phyloP scores from a whole-genome alignment of 2,113 vertebrate genomes.

The Uropsilus gracilis region DNA sequence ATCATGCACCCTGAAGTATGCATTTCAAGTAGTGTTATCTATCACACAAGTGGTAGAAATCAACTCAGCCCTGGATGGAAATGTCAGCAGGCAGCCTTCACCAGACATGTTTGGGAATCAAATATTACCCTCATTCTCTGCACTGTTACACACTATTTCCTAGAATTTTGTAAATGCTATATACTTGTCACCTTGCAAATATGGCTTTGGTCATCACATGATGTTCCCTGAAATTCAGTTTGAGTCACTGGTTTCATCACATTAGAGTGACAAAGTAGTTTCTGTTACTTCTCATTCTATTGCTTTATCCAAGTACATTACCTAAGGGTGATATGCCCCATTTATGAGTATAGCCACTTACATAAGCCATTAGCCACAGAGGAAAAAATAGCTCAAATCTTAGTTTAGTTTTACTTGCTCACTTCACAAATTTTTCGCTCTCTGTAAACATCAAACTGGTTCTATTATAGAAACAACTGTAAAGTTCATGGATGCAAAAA shows the following conservation, averaged over 20 bases:
- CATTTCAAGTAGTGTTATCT: not conserved
- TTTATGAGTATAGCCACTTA: not conserved
- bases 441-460: not conserved
- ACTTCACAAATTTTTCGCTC: not conserved
- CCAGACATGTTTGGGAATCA: not conserved
- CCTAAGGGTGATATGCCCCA: not conserved
- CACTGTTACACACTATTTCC: not conserved
- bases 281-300: not conserved
- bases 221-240: not conserved
- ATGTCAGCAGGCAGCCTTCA: not conserved
- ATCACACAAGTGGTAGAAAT: not conserved
- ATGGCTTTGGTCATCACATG: not conserved
- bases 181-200: not conserved
- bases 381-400: not conserved
- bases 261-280: not conserved
- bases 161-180: not conserved
- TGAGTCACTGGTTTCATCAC: not conserved
- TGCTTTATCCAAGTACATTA: not conserved
- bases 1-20: not conserved
- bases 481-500: not conserved
- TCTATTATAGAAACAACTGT: not conserved
- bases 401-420: not conserved
- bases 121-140: not conserved
- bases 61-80: not conserved
- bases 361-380: not conserved